phyloP scores from a whole-genome alignment of 2,797 vertebrate genomes.

The Ispidina picta region DNA sequence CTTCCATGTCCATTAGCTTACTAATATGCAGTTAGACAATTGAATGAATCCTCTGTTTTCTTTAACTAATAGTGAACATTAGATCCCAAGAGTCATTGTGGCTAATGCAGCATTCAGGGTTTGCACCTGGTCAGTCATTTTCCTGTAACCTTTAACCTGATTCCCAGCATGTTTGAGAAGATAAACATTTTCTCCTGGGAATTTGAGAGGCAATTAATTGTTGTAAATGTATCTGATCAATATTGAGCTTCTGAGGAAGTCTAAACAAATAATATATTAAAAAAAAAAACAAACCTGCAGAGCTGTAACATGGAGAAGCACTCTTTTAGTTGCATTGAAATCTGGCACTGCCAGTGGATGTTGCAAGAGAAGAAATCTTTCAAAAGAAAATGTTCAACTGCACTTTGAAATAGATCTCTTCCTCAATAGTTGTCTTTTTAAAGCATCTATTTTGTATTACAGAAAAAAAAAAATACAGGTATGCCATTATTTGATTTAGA shows the following conservation, averaged over 20 bases:
- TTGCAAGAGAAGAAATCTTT: background rate
- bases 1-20: background rate
- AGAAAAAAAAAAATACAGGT: background rate
- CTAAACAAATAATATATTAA: background rate
- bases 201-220: background rate
- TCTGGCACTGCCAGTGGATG: background rate
- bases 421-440: constrained; percentile 47
- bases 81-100: background rate
- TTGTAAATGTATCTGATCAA: background rate
- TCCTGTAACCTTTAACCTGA: background rate
- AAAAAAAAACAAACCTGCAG: background rate
- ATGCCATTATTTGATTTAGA: background rate
- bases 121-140: background rate
- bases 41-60: background rate
- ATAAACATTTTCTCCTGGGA: background rate
- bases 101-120: background rate
- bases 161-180: background rate
- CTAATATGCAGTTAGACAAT: background rate
- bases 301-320: background rate
- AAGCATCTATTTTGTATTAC: background rate
- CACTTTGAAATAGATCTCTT: background rate
- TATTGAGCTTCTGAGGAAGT: background rate
- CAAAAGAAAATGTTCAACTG: background rate
- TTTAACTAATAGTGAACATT: background rate
- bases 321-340: background rate